Evolutionary conservation across 1,140 invertebrate species (phyloP), one percentile per base, ranked within the genome.

Genomic region (Frieseomelitta varia): DNA sequence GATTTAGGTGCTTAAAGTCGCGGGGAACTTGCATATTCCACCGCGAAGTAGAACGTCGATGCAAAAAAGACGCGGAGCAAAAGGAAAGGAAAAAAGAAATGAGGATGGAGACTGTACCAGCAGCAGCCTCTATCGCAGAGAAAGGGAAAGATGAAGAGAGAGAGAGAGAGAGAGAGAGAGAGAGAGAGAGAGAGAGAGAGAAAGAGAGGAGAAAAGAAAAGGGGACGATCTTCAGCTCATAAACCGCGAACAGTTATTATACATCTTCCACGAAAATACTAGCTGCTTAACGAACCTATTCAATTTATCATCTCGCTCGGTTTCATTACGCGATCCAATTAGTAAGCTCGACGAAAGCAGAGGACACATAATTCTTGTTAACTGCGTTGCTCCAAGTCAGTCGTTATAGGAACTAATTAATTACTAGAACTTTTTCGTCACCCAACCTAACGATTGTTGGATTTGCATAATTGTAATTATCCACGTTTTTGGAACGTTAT

Each of bases 281-380:
- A 72, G 71, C 72, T 81, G 84, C 79, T 85, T 85, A 88, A 86
- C 85, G 69, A 88, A 89, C 67, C 79, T 77, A 81, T 88, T 88
- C 73, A 84, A 88, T 89, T 88, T 82, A 88, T 89, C 88, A 88
- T 65, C 76, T 88, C n/a, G 71, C 77, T 83, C 84, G 84, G 81
- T 86, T 89, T 67, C 82, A 84, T 89, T 88, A 88, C 79, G 80
- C 69, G 80, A 86, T 86, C 87, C 84, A 89, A 89, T 89, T 89
- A 90, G 85, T 63, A 84, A 74, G 75, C 81, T 86, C 79, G 74
- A 47, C 86, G 81, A 89, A 84, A 79, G 86, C 75, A 78, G 86
- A 89, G 65, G 81, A 90, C 34, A 63, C 87, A 88, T 87, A 81
- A 89, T 81, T 90, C 85, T 90, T 86, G 85, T 89, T 89, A 87